Evolutionary conservation across 2,888 invertebrate species (phyloP).

Genomic region (Lasioglossum vierecki): DNA sequence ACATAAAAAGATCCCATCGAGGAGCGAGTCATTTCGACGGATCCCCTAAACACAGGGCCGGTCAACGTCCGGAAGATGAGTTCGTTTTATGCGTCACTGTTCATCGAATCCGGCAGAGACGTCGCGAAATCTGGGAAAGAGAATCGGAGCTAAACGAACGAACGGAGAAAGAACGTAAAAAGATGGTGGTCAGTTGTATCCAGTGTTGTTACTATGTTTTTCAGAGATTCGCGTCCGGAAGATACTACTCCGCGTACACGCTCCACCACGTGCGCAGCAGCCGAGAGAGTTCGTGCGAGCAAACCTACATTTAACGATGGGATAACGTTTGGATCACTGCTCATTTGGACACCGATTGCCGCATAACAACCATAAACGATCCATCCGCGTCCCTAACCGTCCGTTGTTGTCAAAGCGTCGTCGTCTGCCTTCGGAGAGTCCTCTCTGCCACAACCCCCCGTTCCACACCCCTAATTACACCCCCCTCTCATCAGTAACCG

Average conservation of each 20-base stretch:
- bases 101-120: not conserved
- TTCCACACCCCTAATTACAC: not conserved
- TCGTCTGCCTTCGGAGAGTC: conserved; percentile 25
- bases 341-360: conserved; percentile 53
- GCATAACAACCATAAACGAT: conserved; percentile 19
- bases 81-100: not conserved
- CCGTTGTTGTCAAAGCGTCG: conserved; percentile 40
- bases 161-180: not conserved
- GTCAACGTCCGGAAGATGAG: not conserved
- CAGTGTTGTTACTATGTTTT: conserved; percentile 83
- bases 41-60: not conserved
- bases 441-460: conserved; percentile 8
- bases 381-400: conserved; percentile 16
- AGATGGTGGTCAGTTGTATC: conserved; percentile 31
- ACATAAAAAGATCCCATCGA: not conserved
- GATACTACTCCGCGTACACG: conserved; percentile 93
- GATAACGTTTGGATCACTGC: conserved; percentile 61
- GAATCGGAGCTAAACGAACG: not conserved
- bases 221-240: conserved; percentile 91
- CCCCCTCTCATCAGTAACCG: conserved; percentile 25
- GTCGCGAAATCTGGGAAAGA: not conserved
- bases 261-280: conserved; percentile 89
- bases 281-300: conserved; percentile 93
- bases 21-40: not conserved
- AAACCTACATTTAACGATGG: conserved; percentile 91